Conservation (phyloP, 2,113 vertebrate species). For the Trinectes maculatus region DNA sequence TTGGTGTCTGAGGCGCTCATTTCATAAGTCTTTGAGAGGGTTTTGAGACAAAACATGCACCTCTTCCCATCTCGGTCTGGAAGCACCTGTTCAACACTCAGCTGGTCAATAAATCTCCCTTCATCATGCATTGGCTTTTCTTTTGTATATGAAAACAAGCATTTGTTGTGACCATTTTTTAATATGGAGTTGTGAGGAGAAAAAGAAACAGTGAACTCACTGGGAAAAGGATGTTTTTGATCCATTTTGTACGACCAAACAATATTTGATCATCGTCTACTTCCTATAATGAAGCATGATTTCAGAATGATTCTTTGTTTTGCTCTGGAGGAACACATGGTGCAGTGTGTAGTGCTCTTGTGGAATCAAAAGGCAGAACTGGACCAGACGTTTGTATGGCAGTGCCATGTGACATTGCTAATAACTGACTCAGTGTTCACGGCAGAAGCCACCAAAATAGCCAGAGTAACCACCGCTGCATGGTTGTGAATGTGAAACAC, state of each 20-base stretch:
- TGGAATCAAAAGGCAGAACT: background rate
- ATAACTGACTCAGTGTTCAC: conserved; percentile 8
- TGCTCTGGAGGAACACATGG: conserved; percentile 11
- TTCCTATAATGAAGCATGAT: conserved; percentile 53
- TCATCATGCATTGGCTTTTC: background rate
- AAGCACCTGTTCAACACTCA: conserved; percentile 81
- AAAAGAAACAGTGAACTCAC: conserved; percentile 42
- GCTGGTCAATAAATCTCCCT: background rate
- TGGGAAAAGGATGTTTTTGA: conserved; percentile 44
- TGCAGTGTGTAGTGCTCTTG: background rate
- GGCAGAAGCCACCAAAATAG: background rate
- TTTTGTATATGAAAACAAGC: too few species aligned
- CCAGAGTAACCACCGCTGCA: background rate
- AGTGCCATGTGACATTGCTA: conserved; percentile 10
- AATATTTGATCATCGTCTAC: conserved; percentile 55
- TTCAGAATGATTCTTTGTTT: conserved; percentile 39
- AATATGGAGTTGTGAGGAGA: conserved; percentile 3
- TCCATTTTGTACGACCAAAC: conserved; percentile 54
- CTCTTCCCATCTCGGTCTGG: conserved; percentile 93
- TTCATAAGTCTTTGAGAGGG: conserved; percentile 90
- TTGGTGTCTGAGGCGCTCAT: conserved; percentile 97
- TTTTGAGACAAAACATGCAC: conserved; percentile 97
- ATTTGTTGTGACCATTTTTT: conserved; percentile 14
- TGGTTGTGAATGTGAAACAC: conserved; percentile 10
- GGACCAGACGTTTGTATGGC: conserved; percentile 2